phyloP scores from a whole-genome alignment of 2,888 invertebrate species.

The Volucella inflata region DNA sequence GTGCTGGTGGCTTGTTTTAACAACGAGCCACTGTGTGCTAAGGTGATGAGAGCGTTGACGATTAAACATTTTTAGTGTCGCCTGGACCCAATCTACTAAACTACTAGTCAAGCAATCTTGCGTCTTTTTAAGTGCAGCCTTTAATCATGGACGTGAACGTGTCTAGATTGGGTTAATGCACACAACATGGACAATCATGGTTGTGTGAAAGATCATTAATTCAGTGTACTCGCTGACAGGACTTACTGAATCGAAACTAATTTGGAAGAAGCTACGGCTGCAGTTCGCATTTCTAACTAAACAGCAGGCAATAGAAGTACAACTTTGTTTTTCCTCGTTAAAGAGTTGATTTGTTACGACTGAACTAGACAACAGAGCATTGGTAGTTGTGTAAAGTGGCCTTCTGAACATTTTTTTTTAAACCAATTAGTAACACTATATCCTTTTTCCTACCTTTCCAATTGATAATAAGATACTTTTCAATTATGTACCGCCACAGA shows the following conservation, averaged over 20 bases:
- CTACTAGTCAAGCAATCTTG: conserved; percentile 26
- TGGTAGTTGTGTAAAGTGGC: too few species aligned
- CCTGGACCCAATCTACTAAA: conserved; percentile 60
- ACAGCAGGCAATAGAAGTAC: not conserved
- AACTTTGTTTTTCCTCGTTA: not conserved
- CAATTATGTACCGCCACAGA: too few species aligned
- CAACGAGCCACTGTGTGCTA: conserved; percentile 49
- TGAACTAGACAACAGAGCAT: too few species aligned
- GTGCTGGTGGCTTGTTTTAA: conserved; percentile 68
- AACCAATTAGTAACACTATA: too few species aligned
- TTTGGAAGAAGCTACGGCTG: conserved; percentile 36
- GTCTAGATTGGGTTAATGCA: conserved; percentile 48
- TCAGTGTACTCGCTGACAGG: conserved; percentile 32
- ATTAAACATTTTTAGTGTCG: conserved; percentile 72
- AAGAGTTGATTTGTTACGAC: too few species aligned
- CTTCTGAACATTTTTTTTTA: too few species aligned
- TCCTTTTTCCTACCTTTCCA: too few species aligned
- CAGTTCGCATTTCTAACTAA: conserved; percentile 32
- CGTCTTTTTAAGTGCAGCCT: conserved; percentile 70
- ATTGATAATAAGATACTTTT: too few species aligned
- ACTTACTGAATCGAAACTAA: conserved; percentile 32
- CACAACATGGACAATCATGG: conserved; percentile 41
- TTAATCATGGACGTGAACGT: conserved; percentile 67
- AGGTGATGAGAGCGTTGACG: conserved; percentile 63
- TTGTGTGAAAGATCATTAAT: conserved; percentile 68